These are phyloP conservation scores for Pygathrix nemaeus DNA, from an alignment of 2,113 vertebrate species.

Conservation along the genomic window DNA sequence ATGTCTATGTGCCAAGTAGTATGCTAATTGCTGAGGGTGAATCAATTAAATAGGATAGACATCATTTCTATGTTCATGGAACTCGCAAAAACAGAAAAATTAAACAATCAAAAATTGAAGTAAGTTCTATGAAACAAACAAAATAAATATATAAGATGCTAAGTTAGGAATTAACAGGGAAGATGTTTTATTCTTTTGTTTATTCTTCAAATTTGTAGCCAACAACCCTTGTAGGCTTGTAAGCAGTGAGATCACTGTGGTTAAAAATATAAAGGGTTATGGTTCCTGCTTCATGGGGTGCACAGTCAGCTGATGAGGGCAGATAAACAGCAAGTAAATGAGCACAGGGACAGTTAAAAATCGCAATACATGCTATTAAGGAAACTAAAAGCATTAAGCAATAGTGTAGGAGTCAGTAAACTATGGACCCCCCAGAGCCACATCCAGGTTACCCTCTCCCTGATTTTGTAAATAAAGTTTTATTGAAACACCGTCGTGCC, in stretches of 20 bases:
- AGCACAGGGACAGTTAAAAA: background rate
- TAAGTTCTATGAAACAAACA: background rate
- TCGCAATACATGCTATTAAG: background rate
- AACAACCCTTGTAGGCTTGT: background rate
- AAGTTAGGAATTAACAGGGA: background rate
- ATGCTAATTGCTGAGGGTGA: rapidly evolving
- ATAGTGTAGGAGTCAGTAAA: rapidly evolving
- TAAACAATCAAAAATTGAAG: background rate
- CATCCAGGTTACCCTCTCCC: background rate
- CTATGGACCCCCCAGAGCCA: background rate
- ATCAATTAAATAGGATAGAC: background rate
- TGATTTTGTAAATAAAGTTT: slow-evolving; percentile 50
- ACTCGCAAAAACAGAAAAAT: background rate
- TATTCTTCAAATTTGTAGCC: background rate
- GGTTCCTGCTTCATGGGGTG: background rate
- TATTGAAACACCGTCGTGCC: background rate
- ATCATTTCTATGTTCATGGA: background rate
- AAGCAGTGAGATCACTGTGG: background rate
- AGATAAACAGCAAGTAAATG: background rate
- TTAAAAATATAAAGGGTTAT: background rate
- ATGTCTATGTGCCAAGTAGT: no score
- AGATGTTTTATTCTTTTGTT: background rate
- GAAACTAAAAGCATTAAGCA: background rate
- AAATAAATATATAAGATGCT: background rate
- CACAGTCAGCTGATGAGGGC: background rate